Base-by-base conservation (phyloP, 2,113 vertebrate genomes). In the Hippolais icterina region DNA sequence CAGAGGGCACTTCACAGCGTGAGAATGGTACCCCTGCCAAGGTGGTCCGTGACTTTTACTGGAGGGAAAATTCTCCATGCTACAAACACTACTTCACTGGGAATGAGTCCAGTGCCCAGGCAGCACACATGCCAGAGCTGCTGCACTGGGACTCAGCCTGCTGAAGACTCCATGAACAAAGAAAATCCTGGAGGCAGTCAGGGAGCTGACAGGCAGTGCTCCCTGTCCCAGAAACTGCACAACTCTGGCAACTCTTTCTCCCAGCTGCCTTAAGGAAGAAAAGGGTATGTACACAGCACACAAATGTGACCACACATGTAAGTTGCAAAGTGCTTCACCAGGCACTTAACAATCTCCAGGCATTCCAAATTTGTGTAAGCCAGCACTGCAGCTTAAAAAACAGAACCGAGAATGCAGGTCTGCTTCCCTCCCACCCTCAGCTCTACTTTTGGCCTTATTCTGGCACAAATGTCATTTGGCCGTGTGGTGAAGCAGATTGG, bases 21-120 rank as follows among this genome's bases (percentile, higher is more conserved):
- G 96, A 96, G 96, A 97, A 97, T 7, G 21, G 82, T 37, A 18
- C 19, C 46, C 57, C 66, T 96, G 96, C 96, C 96, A 97, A 93
- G 64, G 71, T 4, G 22, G 61, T 21, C 7, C 0, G 31, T 91
- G 92, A 95, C 90, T 90, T 90, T 41, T 53, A 9, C 54, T 39
- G 52, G 52, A 82, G 49, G 17, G 61, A 61, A n/a, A 89, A 85
- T 44, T 85, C 84, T 74, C 65, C 13, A 2, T 19, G 23, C 61
- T 70, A n/a, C 80, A 59, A 37, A 82, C 56, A 60, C 65, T 37
- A 11, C 53, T 94, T 44, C 24, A 2, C 12, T 42, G 23, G 71
- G 49, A 87, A 52, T 42, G 21, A 89, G 39, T 61, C 53, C 37
- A 23, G 46, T 61, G 84, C 47, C 86, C 71, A 61, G 20, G 80